Base-by-base conservation (phyloP, 2,113 vertebrate species). In the Tinamus guttatus region DNA sequence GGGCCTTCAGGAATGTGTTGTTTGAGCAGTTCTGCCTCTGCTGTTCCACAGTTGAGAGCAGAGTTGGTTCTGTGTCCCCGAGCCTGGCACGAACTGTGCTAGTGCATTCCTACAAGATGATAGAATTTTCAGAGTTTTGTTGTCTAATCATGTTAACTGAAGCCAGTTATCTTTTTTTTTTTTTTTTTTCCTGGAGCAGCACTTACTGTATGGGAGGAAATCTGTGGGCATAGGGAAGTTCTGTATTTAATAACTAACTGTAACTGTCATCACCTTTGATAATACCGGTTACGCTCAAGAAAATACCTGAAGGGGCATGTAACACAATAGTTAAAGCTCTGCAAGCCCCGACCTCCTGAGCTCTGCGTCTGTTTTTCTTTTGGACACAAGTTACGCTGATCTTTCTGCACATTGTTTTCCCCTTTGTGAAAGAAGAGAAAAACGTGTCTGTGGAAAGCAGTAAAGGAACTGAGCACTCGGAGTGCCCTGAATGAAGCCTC, bases 171-270 rank as follows among this genome's bases (percentile, higher is more conserved):
- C 85, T 22, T 49, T 11, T 22, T 19, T 49, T 5, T 49, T 22
- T 82, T 83, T 70, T 51, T 67, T n/a, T n/a, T n/a, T n/a, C n/a
- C 79, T 41, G 77, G 64, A 64, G 56, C 54, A 70, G 73, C 38
- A 22, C n/a, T 92, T 70, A 74, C 65, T 93, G 36, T 93, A 84
- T 51, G 51, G 65, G 65, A 96, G 88, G 95, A 97, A 96, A 78
- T 2, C 9, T 49, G 19, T 1, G 2, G 81, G 64, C 36, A 38
- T 90, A 90, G 80, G 82, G 90, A 96, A 87, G 56, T 94, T 92
- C 65, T 84, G 73, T 71, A 91, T 95, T 76, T 94, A 93, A 85
- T 75, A 94, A 94, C 71, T 47, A 89, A 18, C 64, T 90, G 94
- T 88, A 67, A 75, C 85, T 92, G 85, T 81, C 5, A 5, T 56